phyloP scores from a whole-genome alignment of 2,113 vertebrate genomes.

The Heliornis fulica region DNA sequence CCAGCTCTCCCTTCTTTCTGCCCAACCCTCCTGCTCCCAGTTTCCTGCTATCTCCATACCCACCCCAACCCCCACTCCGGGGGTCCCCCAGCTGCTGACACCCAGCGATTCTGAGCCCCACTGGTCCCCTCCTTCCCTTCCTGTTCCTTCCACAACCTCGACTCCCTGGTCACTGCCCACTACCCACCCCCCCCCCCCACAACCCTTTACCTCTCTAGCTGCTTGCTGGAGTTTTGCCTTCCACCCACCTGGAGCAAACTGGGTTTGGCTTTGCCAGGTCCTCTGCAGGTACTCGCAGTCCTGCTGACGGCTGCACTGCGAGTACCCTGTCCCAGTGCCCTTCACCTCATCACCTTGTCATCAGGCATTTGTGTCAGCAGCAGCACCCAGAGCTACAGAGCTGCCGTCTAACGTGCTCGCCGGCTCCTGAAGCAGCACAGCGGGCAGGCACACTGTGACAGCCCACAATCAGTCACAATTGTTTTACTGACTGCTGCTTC shows the following conservation, averaged over 20 bases:
- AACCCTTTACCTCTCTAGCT: neutral
- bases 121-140: neutral
- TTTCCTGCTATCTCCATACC: neutral
- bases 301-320: rapidly evolving
- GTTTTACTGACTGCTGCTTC: constrained; percentile 2
- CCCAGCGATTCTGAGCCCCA: neutral
- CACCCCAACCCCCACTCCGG: rapidly evolving
- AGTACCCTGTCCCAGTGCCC: neutral
- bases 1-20: neutral
- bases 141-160: neutral
- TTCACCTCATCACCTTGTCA: neutral
- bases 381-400: neutral
- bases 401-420: neutral
- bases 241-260: neutral
- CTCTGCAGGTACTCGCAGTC: neutral
- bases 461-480: neutral
- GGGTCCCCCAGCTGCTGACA: neutral
- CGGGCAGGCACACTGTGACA: neutral
- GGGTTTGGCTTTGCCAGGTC: neutral
- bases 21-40: neutral
- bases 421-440: neutral
- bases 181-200: neutral
- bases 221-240: neutral
- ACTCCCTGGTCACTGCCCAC: neutral
- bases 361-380: neutral